Evolutionary conservation across 2,797 vertebrate genomes (phyloP), one percentile per base, ranked within the genome.

Genomic region (Cyprinella venusta): DNA sequence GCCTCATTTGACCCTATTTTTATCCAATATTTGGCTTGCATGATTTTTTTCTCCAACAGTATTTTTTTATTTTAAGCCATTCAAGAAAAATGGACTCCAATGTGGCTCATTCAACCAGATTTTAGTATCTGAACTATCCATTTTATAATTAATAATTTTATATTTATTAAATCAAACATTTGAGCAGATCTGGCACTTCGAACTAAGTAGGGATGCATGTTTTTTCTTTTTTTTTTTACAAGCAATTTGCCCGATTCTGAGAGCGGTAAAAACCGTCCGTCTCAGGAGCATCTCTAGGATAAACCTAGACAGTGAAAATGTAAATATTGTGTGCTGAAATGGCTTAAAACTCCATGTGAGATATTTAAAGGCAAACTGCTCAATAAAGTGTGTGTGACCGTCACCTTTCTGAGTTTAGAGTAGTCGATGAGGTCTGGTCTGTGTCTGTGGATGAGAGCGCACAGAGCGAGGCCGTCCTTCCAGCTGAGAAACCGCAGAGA

Each of bases 391-490:
- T 1, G 16, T 63, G 13, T 30, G 74, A 30, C 19, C 48, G 30
- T 40, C 12, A 97, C 96, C 95, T 97, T 97, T 93, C 96, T 95
- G 90, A 98, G 95, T 92, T 97, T 97, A 93, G 96, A 95, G 83
- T 97, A 97, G 90, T 97, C 95, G 74, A 95, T 95, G 87, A 95
- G 95, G 92, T 95, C 95, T 6, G 95, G 94, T 91, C 96, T 96
- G 91, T 97, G 97, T 90, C 96, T 96, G 92, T 98, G 97, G 93
- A 98, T 98, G 92, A 98, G 96, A 89, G 97, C 97, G 6, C 96
- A 97, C 90, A 97, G 95, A 81, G 97, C 97, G 89, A 98, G 93
- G 87, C 97, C 97, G 8, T 97, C 97, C 92, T 98, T 98, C 97
- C 97, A 97, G 88, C 94, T 95, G 92, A 90, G n/a, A 3, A 19